Conservation (phyloP, 2,797 vertebrate genomes). For the Cheirogaleus major region DNA sequence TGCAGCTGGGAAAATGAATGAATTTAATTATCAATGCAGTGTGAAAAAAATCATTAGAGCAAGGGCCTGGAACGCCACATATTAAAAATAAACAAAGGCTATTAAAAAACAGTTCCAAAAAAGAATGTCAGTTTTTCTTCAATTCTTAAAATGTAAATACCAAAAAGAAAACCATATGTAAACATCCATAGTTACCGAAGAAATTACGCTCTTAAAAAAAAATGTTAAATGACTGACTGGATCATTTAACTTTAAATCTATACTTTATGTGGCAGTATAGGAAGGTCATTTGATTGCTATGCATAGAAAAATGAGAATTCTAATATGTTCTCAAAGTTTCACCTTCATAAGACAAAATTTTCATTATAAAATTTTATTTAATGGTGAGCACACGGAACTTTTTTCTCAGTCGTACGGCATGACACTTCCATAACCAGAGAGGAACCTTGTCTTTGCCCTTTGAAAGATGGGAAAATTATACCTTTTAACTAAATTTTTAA, state of each 20-base stretch:
- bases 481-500: slow-evolving; percentile 8
- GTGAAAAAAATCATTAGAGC: slow-evolving; percentile 92
- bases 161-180: slow-evolving; percentile 74
- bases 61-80: slow-evolving; percentile 87
- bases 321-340: slow-evolving; percentile 86
- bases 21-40: slow-evolving; percentile 92
- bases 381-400: slow-evolving; percentile 75
- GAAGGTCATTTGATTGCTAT: slow-evolving; percentile 86
- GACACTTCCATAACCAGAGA: slow-evolving; percentile 35
- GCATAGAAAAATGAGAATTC: slow-evolving; percentile 88
- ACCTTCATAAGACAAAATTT: slow-evolving; percentile 88
- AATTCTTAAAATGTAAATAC: slow-evolving; percentile 86
- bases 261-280: slow-evolving; percentile 84
- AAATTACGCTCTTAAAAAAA: slow-evolving; percentile 83
- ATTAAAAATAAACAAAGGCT: slow-evolving; percentile 90
- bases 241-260: slow-evolving; percentile 88
- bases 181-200: slow-evolving; percentile 81
- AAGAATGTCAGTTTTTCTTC: slow-evolving; percentile 82
- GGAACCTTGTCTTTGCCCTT: neutral
- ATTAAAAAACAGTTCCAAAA: slow-evolving; percentile 88
- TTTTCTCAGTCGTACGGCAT: slow-evolving; percentile 36
- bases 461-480: neutral
- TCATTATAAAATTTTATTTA: slow-evolving; percentile 86
- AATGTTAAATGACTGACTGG: slow-evolving; percentile 87
- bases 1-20: slow-evolving; percentile 91